Conservation (phyloP, 2,113 vertebrate genomes). For the Mugil cephalus region DNA sequence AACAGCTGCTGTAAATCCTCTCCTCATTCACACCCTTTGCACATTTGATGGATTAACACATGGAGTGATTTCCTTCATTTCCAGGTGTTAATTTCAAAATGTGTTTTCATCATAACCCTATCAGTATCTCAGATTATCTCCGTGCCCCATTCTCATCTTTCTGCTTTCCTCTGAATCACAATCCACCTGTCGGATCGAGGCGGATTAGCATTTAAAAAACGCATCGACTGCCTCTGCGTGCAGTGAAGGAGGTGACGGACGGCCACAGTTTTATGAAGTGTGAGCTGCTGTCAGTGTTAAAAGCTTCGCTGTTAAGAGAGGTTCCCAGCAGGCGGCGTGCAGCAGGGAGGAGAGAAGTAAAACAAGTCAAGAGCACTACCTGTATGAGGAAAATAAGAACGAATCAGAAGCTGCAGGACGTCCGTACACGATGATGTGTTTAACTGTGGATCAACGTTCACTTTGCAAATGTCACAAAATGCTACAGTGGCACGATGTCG, state of each 20-base stretch:
- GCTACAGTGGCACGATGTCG: too few species aligned
- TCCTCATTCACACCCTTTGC: slow-evolving; percentile 4
- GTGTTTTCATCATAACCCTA: slow-evolving; percentile 25
- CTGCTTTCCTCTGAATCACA: slow-evolving; percentile 21
- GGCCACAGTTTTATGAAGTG: background rate
- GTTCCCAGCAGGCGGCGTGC: slow-evolving; percentile 16
- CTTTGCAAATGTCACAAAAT: too few species aligned
- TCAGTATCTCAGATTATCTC: slow-evolving; percentile 23
- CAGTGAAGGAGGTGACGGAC: slow-evolving; percentile 36
- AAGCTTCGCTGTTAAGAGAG: slow-evolving; percentile 15
- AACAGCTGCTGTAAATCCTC: slow-evolving; percentile 52
- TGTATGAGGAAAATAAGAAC: too few species aligned
- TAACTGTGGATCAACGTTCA: too few species aligned
- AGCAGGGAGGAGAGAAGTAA: background rate
- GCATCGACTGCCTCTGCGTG: slow-evolving; percentile 29
- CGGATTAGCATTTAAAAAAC: slow-evolving; percentile 41
- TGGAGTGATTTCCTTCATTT: slow-evolving; percentile 5
- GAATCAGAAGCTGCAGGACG: too few species aligned
- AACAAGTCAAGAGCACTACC: too few species aligned
- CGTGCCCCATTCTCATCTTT: slow-evolving; percentile 13
- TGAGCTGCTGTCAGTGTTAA: slow-evolving; percentile 29
- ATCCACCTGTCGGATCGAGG: slow-evolving; percentile 43
- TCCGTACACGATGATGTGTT: too few species aligned
- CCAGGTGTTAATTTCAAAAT: background rate
- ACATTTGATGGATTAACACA: slow-evolving; percentile 27